Evolutionary conservation across 2,113 vertebrate species (phyloP).

Genomic region (Amphiprion percula): DNA sequence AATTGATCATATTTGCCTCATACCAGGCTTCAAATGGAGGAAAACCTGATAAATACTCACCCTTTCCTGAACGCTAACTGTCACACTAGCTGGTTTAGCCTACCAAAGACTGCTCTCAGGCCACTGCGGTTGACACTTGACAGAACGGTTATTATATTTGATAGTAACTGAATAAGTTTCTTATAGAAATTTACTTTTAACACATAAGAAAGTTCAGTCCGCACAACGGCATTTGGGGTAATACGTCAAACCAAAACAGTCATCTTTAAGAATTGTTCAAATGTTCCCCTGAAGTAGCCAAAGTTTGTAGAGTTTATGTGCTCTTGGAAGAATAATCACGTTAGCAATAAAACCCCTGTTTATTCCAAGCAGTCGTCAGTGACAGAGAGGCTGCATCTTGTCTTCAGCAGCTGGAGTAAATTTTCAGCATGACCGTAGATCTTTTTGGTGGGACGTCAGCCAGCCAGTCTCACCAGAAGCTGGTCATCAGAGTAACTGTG

Average conservation of each 20-base stretch:
- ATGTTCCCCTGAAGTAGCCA: conserved; percentile 26
- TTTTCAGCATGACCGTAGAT: conserved; percentile 9
- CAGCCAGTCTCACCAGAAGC: neutral
- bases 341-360: conserved; percentile 37
- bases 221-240: neutral
- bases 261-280: neutral
- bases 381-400: conserved; percentile 13
- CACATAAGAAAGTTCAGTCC: neutral
- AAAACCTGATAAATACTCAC: conserved; percentile 59
- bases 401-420: conserved; percentile 19
- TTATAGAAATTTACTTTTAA: neutral
- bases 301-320: conserved; percentile 29
- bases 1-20: conserved; percentile 73
- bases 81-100: conserved; percentile 75
- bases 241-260: conserved; percentile 29
- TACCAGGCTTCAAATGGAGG: conserved; percentile 42
- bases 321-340: neutral
- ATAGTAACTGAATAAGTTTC: neutral
- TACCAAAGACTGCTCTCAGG: conserved; percentile 94
- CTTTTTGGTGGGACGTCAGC: conserved; percentile 23
- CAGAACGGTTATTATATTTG: neutral
- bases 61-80: conserved; percentile 48
- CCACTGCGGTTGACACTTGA: conserved; percentile 52
- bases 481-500: neutral
- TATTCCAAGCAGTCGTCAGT: conserved; percentile 29